Conservation (phyloP, 1,140 invertebrate species). For the Pollicipes pollicipes region DNA sequence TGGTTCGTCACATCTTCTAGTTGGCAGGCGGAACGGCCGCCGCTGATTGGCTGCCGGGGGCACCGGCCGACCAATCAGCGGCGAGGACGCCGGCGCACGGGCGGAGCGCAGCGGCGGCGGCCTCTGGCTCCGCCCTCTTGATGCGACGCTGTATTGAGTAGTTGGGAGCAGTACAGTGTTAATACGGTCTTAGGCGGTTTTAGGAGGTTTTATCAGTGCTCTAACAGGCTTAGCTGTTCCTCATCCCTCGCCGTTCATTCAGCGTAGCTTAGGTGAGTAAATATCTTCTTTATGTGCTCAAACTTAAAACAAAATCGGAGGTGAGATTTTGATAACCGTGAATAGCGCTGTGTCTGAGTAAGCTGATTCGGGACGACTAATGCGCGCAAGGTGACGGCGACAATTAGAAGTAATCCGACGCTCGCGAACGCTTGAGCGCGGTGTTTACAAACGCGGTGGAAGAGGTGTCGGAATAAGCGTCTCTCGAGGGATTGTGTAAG, state of each 20-base stretch:
- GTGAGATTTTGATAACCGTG: not conserved
- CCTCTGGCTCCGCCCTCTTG: not conserved
- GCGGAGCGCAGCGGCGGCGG: too few species aligned
- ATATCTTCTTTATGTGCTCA: conserved; percentile 4
- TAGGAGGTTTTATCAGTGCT: conserved; percentile 4
- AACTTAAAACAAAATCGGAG: conserved; percentile 1
- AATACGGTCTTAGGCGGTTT: conserved; percentile 6
- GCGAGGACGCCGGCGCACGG: not conserved
- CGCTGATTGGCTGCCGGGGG: not conserved
- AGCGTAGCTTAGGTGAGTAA: conserved; percentile 4
- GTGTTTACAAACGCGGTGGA: too few species aligned
- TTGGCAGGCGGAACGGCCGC: too few species aligned
- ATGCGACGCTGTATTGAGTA: not conserved
- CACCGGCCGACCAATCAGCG: not conserved
- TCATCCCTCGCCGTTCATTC: not conserved
- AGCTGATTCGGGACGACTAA: not conserved
- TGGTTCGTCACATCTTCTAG: not conserved
- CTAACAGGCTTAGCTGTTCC: not conserved
- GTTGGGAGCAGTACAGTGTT: conserved; percentile 1
- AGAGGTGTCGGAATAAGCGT: too few species aligned
- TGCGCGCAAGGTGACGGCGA: not conserved
- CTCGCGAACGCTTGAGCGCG: too few species aligned
- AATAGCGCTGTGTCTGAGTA: not conserved
- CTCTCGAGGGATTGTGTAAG: too few species aligned
- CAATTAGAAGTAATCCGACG: not conserved